These are phyloP conservation scores for Collichthys lucidus DNA, from an alignment of 2,113 vertebrate species.

Conservation along the genomic window DNA sequence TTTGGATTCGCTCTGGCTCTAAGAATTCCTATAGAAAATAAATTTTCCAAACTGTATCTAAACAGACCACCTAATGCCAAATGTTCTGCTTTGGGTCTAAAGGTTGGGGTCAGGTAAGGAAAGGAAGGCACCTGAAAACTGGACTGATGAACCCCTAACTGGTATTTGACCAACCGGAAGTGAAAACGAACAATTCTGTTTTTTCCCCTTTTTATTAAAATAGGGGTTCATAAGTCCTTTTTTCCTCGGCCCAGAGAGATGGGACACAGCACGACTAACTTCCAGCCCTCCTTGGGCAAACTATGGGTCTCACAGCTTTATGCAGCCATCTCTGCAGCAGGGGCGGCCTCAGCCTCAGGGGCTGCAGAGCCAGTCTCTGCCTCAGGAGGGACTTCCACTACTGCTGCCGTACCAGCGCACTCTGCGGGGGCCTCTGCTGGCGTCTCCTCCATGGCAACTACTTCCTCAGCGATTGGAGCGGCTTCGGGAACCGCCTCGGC, in stretches of 20 bases:
- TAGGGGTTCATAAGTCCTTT: slow-evolving; percentile 51
- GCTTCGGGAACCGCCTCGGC: slow-evolving; percentile 34
- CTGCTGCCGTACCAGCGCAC: slow-evolving; percentile 61
- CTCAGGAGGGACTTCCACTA: slow-evolving; percentile 62
- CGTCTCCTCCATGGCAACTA: slow-evolving; percentile 6
- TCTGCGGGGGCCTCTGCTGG: slow-evolving; percentile 44
- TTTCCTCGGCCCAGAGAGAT: slow-evolving; percentile 22
- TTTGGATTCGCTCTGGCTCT: slow-evolving; percentile 22
- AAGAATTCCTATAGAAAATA: slow-evolving; percentile 26
- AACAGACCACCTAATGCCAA: slow-evolving; percentile 45
- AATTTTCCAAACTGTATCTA: slow-evolving; percentile 30
- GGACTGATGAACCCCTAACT: slow-evolving; percentile 57
- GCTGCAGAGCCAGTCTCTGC: slow-evolving; percentile 49
- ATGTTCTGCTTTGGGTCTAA: slow-evolving; percentile 35
- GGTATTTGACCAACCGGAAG: background rate
- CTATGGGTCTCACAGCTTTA: slow-evolving; percentile 41
- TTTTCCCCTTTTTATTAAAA: background rate
- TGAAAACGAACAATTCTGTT: background rate
- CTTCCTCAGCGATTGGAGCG: background rate
- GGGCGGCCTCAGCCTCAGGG: slow-evolving; percentile 48
- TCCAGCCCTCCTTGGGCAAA: slow-evolving; percentile 31
- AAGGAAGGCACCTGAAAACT: slow-evolving; percentile 39
- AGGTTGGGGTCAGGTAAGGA: slow-evolving; percentile 21
- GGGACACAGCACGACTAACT: slow-evolving; percentile 39
- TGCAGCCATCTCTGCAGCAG: slow-evolving; percentile 61